Evolutionary conservation across 1,140 invertebrate genomes (phyloP), one percentile per base, ranked within the genome.

Genomic region (Nasonia longicornis): DNA sequence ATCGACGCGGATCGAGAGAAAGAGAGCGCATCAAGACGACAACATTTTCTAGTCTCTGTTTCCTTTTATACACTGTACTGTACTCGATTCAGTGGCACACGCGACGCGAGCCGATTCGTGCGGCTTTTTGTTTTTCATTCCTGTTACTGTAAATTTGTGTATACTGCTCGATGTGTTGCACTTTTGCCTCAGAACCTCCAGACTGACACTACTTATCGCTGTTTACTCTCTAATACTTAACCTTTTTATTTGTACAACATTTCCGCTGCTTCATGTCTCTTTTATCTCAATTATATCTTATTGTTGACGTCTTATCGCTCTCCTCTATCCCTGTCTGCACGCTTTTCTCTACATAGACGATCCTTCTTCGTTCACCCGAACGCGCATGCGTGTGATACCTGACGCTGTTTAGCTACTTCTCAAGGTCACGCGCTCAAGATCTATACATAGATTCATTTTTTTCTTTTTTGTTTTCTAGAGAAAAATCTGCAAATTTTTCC

Each of bases 271-370:
- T 76, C 42, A 76, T 71, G 73, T 81, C 72, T 69, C 16, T 66
- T 76, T 22, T 80, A 31, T 71, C 48, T 81, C 70, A 63, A 11
- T 77, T 70, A 38, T 63, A 76, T 76, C 38, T 64, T 20, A 81
- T 81, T 70, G 73, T 81, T 70, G 66, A 71, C 73, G 79, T 81
- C 42, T 80, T 76, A 42, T 81, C 74, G 66, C 79, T 76, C 63
- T 72, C 48, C 73, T 71, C 22, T 63, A 75, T 76, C 66, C 67
- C 63, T 77, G 67, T 82, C 48, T 75, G 82, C 82, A 83, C 78
- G 82, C 78, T 83, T 83, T 77, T 77, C 74, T 83, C 73, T 66
- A 77, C 74, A 77, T 78, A 83, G 73, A 72, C 74, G 67, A 79
- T 80, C 78, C 73, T 77, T 80, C 78, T 79, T 82, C 77, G 77